Evolutionary conservation across 1,140 invertebrate species (phyloP).

Genomic region (Lordiphosa clarofinis): DNA sequence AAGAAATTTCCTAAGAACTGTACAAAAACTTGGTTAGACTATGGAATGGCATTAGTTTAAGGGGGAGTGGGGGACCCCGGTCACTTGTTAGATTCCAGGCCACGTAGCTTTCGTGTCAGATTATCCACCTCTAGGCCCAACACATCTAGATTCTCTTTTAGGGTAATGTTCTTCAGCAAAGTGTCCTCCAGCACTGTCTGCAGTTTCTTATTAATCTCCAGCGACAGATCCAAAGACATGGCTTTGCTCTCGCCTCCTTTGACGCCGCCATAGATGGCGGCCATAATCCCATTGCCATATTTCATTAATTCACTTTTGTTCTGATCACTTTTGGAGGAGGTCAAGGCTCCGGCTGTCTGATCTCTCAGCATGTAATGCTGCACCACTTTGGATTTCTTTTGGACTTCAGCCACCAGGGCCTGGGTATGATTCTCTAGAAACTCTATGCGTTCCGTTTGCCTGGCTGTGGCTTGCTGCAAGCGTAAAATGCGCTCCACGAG

Average conservation of each 20-base stretch:
- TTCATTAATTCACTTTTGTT: constrained; percentile 88
- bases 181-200: constrained; percentile 96
- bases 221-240: constrained; percentile 91
- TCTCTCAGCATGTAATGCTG: constrained; percentile 86
- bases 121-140: constrained; percentile 92
- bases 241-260: constrained; percentile 84
- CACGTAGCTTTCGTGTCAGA: constrained; percentile 81
- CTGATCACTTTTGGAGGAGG: constrained; percentile 81
- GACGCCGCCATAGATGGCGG: constrained; percentile 88
- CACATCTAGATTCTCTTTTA: constrained; percentile 96
- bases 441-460: constrained; percentile 94
- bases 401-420: constrained; percentile 89
- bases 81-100: constrained; percentile 47
- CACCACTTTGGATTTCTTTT: constrained; percentile 91
- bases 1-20: constrained; percentile 36
- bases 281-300: constrained; percentile 91
- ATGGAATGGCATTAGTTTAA: constrained; percentile 46
- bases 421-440: constrained; percentile 93
- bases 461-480: constrained; percentile 90
- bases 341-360: constrained; percentile 86
- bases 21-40: constrained; percentile 43
- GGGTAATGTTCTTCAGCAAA: constrained; percentile 95
- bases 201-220: constrained; percentile 95
- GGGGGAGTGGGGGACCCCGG: constrained; percentile 3
- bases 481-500: constrained; percentile 94